Evolutionary conservation across 64 coral and sea anemone genomes (phyloP).

Genomic region (Astreopora myriophthalma): DNA sequence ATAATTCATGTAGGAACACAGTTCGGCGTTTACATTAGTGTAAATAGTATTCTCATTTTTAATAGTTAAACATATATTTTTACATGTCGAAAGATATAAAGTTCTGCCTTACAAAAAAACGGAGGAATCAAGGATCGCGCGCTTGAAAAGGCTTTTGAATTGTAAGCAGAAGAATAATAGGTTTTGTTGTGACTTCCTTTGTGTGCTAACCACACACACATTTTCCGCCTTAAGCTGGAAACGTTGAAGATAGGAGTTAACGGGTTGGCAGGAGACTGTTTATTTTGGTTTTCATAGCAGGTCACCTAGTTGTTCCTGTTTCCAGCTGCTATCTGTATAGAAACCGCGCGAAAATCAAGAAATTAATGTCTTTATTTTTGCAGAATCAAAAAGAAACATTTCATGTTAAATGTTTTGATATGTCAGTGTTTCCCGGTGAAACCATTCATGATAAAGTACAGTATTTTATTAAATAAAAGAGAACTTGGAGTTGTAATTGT

Average conservation of each 20-base stretch:
- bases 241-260: background rate
- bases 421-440: constrained; percentile 29
- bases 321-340: background rate
- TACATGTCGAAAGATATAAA: constrained; percentile 50
- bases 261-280: background rate
- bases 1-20: background rate
- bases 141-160: background rate
- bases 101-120: background rate
- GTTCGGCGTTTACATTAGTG: constrained; percentile 13
- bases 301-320: constrained; percentile 5
- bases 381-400: constrained; percentile 24
- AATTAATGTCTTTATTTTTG: constrained; percentile 38
- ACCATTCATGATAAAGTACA: constrained; percentile 12
- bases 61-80: constrained; percentile 66
- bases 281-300: background rate
- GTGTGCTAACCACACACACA: background rate
- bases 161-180: background rate
- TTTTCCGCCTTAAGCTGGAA: background rate
- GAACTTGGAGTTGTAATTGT: background rate
- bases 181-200: constrained; percentile 8
- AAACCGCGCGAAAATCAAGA: background rate
- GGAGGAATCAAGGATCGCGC: background rate
- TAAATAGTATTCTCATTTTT: constrained; percentile 71
- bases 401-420: background rate
- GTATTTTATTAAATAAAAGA: constrained; percentile 41